phyloP scores from a whole-genome alignment of 2,113 vertebrate genomes.

The Noctilio leporinus region DNA sequence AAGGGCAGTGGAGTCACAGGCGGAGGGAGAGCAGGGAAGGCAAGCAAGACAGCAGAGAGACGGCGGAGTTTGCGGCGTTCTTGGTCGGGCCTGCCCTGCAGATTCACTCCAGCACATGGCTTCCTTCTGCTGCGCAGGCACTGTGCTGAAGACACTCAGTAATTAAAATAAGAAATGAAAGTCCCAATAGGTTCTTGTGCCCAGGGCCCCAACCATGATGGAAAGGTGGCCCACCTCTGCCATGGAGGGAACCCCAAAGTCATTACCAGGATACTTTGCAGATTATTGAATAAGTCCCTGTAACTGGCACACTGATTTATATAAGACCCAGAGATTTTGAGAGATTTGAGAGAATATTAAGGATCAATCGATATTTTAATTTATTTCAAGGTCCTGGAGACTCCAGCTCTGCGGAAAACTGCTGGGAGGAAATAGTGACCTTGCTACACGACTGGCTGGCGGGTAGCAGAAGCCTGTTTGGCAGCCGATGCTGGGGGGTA shows the following conservation, averaged over 20 bases:
- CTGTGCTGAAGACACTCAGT: constrained; percentile 25
- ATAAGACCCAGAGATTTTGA: constrained; percentile 56
- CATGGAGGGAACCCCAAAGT: constrained; percentile 36
- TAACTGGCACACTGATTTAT: constrained; percentile 63
- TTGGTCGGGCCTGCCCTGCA: constrained; percentile 3
- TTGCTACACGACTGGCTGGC: constrained; percentile 32
- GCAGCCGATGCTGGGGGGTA: not conserved
- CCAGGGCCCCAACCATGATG: constrained; percentile 60
- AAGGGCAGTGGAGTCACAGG: not conserved
- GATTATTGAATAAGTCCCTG: constrained; percentile 60
- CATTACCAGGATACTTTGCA: constrained; percentile 58
- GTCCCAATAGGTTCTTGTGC: constrained; percentile 44
- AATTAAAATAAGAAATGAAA: constrained; percentile 72
- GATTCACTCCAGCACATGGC: not conserved
- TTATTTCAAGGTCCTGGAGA: constrained; percentile 52
- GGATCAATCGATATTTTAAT: constrained; percentile 69
- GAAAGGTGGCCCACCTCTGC: constrained; percentile 47
- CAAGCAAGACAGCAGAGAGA: not conserved
- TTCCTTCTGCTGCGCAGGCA: not conserved
- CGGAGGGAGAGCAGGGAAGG: not conserved
- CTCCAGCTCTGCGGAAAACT: constrained; percentile 42
- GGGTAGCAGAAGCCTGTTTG: not conserved
- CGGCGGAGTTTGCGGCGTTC: not conserved
- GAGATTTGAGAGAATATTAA: constrained; percentile 71
- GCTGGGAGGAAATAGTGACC: constrained; percentile 50